Percentiles rank a stretch among this genome's conserved stretches.
phyloP scores from a whole-genome alignment of 2,888 invertebrate genomes.

The Perizoma flavofasciatum region DNA sequence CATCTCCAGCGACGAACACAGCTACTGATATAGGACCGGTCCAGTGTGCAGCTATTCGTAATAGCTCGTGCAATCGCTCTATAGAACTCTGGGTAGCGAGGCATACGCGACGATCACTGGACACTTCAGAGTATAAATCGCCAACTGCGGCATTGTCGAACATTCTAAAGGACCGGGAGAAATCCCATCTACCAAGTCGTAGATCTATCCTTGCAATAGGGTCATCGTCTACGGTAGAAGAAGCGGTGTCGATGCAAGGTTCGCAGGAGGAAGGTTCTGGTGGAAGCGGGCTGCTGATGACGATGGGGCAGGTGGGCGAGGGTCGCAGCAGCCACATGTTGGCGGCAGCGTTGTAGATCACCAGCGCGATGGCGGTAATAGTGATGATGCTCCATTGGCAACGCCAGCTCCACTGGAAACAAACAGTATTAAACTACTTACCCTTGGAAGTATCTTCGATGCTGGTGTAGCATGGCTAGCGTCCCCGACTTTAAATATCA shows the following conservation, averaged over 20 bases:
- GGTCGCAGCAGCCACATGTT: conserved; percentile 73
- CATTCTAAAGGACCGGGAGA: conserved; percentile 86
- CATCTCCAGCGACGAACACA: conserved; percentile 91
- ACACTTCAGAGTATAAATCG: conserved; percentile 85
- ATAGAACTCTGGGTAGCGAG: conserved; percentile 94
- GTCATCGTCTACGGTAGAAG: conserved; percentile 64
- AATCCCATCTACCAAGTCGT: conserved; percentile 89
- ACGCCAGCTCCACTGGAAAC: conserved; percentile 77
- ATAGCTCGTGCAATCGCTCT: conserved; percentile 90
- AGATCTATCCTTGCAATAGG: conserved; percentile 85
- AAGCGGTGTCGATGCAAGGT: conserved; percentile 62
- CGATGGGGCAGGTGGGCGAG: conserved; percentile 54
- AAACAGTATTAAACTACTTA: not conserved
- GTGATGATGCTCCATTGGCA: conserved; percentile 88
- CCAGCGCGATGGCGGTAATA: conserved; percentile 85
- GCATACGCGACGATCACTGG: conserved; percentile 85
- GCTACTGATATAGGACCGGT: conserved; percentile 93
- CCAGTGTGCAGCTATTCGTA: conserved; percentile 93
- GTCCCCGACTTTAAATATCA: too few relatives aligned
- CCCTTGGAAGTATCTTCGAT: too few relatives aligned
- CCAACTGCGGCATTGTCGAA: conserved; percentile 90
- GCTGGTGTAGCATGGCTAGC: too few relatives aligned
- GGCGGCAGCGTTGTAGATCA: conserved; percentile 80
- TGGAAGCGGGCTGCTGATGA: conserved; percentile 48
- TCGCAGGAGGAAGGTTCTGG: conserved; percentile 65